Evolutionary conservation across 1,140 invertebrate species (phyloP), one percentile per base, ranked within the genome.

Genomic region (Drosophila bipectinata): DNA sequence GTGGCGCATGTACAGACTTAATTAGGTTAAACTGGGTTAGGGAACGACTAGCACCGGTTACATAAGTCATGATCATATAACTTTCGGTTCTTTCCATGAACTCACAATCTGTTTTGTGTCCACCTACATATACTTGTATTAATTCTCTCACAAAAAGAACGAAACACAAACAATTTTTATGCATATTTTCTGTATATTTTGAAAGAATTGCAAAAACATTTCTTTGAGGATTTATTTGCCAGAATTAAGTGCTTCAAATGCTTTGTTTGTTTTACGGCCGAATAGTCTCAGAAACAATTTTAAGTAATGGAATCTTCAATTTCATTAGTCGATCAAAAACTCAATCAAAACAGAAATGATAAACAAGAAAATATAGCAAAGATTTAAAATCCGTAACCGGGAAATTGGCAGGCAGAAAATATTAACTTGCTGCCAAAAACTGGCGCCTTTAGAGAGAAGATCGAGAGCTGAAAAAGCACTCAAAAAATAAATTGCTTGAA

Each of bases 361-460:
- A 54, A 53, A 57, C 47, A 62, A 63, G 1, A 60, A 44, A 44
- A 60, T 21, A 21, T n/a, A 1, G 18, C 15, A 21, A 21, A 21
- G 21, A 21, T 21, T 21, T 21, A 21, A 21, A 73, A 66, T 62
- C 10, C 59, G 63, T 69, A 76, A 62, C 47, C 49, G 52, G 53
- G 68, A 84, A 84, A 84, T 84, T 84, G 81, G 81, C 81, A 87
- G 72, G 80, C 71, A 73, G 75, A 72, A 56, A 88, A 87, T 87
- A 87, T 87, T 87, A 87, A 87, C 83, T 87, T 79, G 24, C 83
- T 88, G 83, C 79, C 83, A 87, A 87, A 79, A 79, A 6, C 5
- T 28, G 63, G 47, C 45, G 21, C 57, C 37, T 62, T 63, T 47
- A 30, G 21, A 21, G 21, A 37, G 51, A 59, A 60, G 48, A 53